Evolutionary conservation across 2,888 invertebrate species (phyloP).

Genomic region (Lithophane ornitopus): DNA sequence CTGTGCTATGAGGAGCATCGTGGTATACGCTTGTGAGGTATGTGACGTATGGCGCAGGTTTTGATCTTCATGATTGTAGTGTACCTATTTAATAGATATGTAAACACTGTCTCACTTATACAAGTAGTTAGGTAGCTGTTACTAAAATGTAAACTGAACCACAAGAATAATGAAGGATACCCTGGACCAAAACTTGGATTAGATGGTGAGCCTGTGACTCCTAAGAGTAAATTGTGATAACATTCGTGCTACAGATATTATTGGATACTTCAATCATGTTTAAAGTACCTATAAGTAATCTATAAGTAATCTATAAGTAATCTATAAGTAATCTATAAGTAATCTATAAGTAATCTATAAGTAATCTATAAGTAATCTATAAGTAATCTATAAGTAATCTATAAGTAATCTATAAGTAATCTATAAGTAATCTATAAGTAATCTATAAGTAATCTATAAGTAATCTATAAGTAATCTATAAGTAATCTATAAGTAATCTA

Average conservation of each 20-base stretch:
- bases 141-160: neutral
- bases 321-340: neutral
- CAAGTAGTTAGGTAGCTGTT: neutral
- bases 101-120: neutral
- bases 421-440: neutral
- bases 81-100: neutral
- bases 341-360: neutral
- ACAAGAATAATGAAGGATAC: too few species aligned
- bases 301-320: neutral
- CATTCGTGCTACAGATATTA: neutral
- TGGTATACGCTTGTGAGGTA: conserved; percentile 24
- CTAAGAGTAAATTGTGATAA: too few species aligned
- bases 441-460: neutral
- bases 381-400: neutral
- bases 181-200: neutral
- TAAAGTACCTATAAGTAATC: neutral
- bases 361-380: neutral
- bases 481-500: neutral
- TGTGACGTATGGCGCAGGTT: conserved; percentile 23
- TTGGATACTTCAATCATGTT: neutral
- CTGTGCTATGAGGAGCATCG: conserved; percentile 1
- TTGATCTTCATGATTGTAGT: neutral
- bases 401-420: neutral
- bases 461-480: neutral
- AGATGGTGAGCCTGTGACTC: neutral